A percentile compares a stretch with the other conserved stretches of the same genome.
Conservation (phyloP, 1,140 invertebrate species). For the Andrena cerasifolii region DNA sequence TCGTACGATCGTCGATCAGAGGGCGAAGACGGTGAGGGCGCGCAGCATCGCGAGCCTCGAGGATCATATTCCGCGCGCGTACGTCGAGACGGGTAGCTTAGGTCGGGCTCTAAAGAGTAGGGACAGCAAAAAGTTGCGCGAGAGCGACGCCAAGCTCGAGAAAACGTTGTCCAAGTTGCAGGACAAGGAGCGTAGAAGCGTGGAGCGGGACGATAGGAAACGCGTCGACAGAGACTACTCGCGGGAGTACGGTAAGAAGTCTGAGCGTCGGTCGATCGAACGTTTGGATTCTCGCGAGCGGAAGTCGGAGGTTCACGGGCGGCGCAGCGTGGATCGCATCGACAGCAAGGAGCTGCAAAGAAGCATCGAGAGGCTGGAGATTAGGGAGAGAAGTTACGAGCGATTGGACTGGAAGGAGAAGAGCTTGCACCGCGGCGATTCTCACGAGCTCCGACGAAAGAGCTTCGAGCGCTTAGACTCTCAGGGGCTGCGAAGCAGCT, state of each 20-base stretch:
- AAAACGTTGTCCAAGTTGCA: constrained; percentile 64
- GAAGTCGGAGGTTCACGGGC: constrained; percentile 56
- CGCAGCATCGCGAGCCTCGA: constrained; percentile 78
- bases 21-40: constrained; percentile 68
- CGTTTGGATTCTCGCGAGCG: constrained; percentile 68
- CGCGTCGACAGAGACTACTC: constrained; percentile 73
- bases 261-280: constrained; percentile 74
- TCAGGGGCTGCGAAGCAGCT: constrained; percentile 42
- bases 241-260: constrained; percentile 68
- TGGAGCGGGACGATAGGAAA: constrained; percentile 73
- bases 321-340: constrained; percentile 59
- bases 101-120: constrained; percentile 68
- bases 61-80: constrained; percentile 65
- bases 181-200: constrained; percentile 73
- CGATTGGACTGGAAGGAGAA: constrained; percentile 59
- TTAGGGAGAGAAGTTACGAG: constrained; percentile 70
- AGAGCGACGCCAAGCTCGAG: constrained; percentile 44
- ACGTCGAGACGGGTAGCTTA: constrained; percentile 78
- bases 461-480: constrained; percentile 75
- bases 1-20: constrained; percentile 50
- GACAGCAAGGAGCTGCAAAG: constrained; percentile 71
- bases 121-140: constrained; percentile 64
- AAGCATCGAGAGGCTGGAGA: constrained; percentile 75
- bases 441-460: constrained; percentile 69
- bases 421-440: constrained; percentile 30